These are phyloP conservation scores for Porites lobata DNA, from an alignment of 92 coral and sea anemone species.

Conservation along the genomic window DNA sequence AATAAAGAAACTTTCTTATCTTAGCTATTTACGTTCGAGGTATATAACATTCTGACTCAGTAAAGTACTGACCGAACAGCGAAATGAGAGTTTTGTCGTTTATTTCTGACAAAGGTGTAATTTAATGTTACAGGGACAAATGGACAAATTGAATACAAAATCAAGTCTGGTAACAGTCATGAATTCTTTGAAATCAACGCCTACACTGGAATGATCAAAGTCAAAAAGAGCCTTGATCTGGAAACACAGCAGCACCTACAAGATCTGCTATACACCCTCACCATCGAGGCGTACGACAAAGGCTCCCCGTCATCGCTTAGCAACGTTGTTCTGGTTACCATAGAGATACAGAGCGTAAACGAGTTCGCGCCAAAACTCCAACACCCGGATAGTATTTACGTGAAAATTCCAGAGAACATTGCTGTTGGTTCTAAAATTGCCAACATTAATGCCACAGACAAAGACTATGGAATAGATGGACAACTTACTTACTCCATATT, in stretches of 20 bases:
- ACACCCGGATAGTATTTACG: conserved; percentile 52
- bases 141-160: conserved; percentile 71
- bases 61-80: too few relatives aligned
- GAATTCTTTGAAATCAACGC: conserved; percentile 73
- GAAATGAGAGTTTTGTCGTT: too few relatives aligned
- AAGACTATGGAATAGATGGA: conserved; percentile 88
- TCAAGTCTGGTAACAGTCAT: conserved; percentile 77
- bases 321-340: conserved; percentile 68
- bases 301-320: conserved; percentile 78
- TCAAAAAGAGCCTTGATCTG: conserved; percentile 77
- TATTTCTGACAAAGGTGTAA: not conserved
- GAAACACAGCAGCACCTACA: conserved; percentile 85
- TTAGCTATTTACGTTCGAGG: too few relatives aligned
- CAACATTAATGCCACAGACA: conserved; percentile 78
- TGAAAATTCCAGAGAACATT: conserved; percentile 56
- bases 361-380: conserved; percentile 81
- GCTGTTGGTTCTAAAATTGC: conserved; percentile 45
- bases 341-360: conserved; percentile 84
- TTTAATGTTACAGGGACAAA: conserved; percentile 57
- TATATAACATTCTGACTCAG: too few relatives aligned
- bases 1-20: too few relatives aligned
- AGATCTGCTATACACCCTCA: conserved; percentile 80
- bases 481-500: conserved; percentile 60
- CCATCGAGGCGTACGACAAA: conserved; percentile 72
- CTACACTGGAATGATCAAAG: conserved; percentile 71